Conservation (phyloP, 2,797 vertebrate species). For the Lophotriccus pileatus region DNA sequence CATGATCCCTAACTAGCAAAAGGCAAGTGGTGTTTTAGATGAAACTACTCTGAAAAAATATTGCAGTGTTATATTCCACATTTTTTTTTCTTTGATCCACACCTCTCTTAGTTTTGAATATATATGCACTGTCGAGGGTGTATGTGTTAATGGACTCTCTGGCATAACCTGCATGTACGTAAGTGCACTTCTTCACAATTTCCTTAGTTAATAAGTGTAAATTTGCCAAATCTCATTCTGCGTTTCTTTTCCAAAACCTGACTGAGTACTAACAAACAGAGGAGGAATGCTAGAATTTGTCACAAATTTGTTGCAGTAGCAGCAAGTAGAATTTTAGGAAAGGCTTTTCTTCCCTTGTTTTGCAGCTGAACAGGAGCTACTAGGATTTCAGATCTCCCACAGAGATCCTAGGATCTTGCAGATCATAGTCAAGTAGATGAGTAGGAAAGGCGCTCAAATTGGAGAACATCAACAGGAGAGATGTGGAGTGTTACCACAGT, state of each 20-base stretch:
- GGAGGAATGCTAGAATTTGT: neutral
- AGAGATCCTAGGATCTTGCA: neutral
- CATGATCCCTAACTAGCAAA: neutral
- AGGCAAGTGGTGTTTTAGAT: neutral
- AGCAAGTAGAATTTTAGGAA: neutral
- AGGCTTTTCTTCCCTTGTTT: neutral
- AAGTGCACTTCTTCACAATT: neutral
- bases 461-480: neutral
- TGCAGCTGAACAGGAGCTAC: neutral
- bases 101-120: neutral
- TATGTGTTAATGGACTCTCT: neutral
- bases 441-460: neutral
- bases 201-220: neutral
- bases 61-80: neutral
- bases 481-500: neutral
- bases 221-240: neutral
- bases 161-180: neutral
- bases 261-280: neutral
- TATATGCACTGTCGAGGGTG: accelerated
- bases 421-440: neutral
- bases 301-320: neutral
- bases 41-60: neutral
- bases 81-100: neutral
- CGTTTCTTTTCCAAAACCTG: neutral
- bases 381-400: neutral